Evolutionary conservation across 2,113 vertebrate genomes (phyloP), one percentile per base, ranked within the genome.

Genomic region (Oryzias melastigma): DNA sequence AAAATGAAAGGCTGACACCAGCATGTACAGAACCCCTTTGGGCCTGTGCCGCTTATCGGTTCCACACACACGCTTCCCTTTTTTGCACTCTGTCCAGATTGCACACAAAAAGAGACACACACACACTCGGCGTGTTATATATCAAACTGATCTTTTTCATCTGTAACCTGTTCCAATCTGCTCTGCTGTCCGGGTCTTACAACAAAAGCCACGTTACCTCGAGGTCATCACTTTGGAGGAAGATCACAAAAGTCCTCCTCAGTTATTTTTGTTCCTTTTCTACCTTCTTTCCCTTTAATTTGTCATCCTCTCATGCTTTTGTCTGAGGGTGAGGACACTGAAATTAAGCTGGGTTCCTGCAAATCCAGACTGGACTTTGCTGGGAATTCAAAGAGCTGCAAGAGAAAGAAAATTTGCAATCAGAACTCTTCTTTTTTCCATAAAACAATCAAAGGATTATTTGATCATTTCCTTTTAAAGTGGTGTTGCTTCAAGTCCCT

Each of bases 31-130:
- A 18, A 73, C 82, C 55, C 68, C 73, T 63, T 77, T 69, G 54
- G 73, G 58, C 68, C 59, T 54, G 15, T 70, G 61, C 53, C n/a
- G 45, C 85, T 84, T 87, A 87, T 87, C 82, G 71, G 78, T 73
- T 52, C 55, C 68, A 46, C 80, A 81, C 80, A 77, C 78, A 50
- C 52, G 42, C 22, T 65, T 49, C 58, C 56, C 35, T 71, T 65
- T 74, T 59, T 75, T 4, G 7, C 62, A 4, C 72, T 62, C 65
- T 68, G 71, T 75, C 58, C 66, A 78, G 65, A 59, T 62, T 52
- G 10, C 58, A 51, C 73, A 79, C 74, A 80, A 59, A 71, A 43
- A 61, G 4, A 71, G 52, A 59, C 57, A 74, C 59, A 58, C 65
- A 53, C 68, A 66, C 63, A 42, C 64, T 65, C 45, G 47, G 35